Conservation (phyloP, 1,140 invertebrate species). For the Pachyrhynchus sulphureomaculatus region DNA sequence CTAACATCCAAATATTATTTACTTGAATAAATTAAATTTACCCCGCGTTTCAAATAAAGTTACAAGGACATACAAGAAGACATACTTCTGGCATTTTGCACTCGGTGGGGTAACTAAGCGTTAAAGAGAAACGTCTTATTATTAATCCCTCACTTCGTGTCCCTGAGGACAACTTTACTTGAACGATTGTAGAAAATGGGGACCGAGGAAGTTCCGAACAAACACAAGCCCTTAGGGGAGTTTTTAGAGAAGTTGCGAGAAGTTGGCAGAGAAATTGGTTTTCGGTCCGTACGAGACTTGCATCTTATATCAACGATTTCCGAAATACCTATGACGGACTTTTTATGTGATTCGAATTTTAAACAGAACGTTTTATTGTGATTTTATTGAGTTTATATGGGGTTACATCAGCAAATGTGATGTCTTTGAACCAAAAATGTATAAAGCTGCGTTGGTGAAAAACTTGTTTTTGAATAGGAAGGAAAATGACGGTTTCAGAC, state of each 20-base stretch:
- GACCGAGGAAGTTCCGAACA: neutral
- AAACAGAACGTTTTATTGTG: too few species aligned
- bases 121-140: neutral
- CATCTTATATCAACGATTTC: neutral
- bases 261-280: neutral
- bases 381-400: neutral
- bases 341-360: neutral
- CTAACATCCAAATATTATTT: too few species aligned
- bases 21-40: too few species aligned
- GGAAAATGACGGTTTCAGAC: too few species aligned
- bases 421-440: too few species aligned
- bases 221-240: neutral
- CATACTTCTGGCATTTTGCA: too few species aligned
- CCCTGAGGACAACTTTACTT: neutral
- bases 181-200: conserved; percentile 7
- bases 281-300: neutral
- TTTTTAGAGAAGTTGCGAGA: neutral
- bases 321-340: neutral
- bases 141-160: neutral
- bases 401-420: neutral
- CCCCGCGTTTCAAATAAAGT: too few species aligned
- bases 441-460: too few species aligned
- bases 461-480: too few species aligned
- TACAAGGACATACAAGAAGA: too few species aligned
- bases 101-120: neutral